Conservation (phyloP, 1,140 invertebrate species). For the Mesaphorura yosii region DNA sequence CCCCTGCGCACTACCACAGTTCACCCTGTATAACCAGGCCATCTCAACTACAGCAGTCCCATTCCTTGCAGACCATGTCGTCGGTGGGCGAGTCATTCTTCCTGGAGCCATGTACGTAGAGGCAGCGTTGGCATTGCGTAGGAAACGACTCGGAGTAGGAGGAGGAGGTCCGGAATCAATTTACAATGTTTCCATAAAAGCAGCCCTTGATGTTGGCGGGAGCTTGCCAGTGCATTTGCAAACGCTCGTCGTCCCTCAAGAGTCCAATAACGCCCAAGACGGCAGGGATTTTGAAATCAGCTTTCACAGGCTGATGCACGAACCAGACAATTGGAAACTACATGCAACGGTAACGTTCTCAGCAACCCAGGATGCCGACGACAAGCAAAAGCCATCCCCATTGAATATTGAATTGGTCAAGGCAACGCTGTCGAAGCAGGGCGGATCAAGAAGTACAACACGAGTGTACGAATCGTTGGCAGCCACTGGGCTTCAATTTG, state of each 20-base stretch:
- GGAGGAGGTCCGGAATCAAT: slow-evolving; percentile 3
- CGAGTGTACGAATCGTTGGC: slow-evolving; percentile 6
- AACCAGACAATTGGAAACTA: slow-evolving; percentile 10
- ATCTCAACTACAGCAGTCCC: neutral
- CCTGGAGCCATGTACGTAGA: slow-evolving; percentile 3
- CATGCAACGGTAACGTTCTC: slow-evolving; percentile 9
- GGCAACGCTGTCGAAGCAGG: neutral
- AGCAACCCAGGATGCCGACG: neutral
- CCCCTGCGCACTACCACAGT: neutral
- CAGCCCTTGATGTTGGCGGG: slow-evolving; percentile 11
- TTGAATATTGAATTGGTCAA: neutral
- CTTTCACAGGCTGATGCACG: neutral
- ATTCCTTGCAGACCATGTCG: slow-evolving; percentile 5
- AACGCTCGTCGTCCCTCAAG: neutral
- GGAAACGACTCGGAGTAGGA: slow-evolving; percentile 8
- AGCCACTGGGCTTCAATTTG: slow-evolving; percentile 17
- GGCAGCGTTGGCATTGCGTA: neutral
- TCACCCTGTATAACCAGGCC: neutral
- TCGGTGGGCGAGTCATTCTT: neutral
- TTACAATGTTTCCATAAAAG: slow-evolving; percentile 17
- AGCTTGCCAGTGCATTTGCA: slow-evolving; percentile 5
- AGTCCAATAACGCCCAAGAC: no score
- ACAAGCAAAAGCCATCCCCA: neutral
- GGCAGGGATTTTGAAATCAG: neutral
- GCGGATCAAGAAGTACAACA: neutral